phyloP scores from a whole-genome alignment of 2,888 invertebrate genomes.

The Leucophenga montana region DNA sequence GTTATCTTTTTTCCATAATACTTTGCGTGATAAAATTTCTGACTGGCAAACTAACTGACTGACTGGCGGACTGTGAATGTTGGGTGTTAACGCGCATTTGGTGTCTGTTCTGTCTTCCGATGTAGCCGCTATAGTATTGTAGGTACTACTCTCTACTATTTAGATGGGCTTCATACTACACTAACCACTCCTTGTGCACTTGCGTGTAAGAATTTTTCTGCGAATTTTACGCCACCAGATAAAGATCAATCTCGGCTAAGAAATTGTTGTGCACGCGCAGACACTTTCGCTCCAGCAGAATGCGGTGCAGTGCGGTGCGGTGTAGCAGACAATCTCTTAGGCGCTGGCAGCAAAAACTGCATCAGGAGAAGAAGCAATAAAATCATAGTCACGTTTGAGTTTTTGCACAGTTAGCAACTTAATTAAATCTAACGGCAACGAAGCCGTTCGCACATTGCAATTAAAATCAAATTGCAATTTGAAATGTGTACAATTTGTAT shows the following conservation, averaged over 20 bases:
- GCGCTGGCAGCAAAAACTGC: not conserved
- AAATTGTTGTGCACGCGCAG: slow-evolving; percentile 33
- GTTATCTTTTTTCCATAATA: slow-evolving; percentile 52
- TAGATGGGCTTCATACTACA: no score
- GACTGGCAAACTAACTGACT: slow-evolving; percentile 25
- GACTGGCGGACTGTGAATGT: slow-evolving; percentile 6
- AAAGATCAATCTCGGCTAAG: slow-evolving; percentile 26
- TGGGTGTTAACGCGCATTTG: slow-evolving; percentile 53
- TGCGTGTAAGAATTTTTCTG: slow-evolving; percentile 65
- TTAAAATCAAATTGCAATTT: slow-evolving; percentile 14
- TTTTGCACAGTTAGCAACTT: slow-evolving; percentile 65
- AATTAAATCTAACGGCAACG: slow-evolving; percentile 62
- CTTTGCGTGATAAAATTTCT: slow-evolving; percentile 61
- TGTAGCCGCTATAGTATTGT: slow-evolving; percentile 42
- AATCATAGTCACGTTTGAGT: slow-evolving; percentile 57
- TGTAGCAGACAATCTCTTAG: not conserved
- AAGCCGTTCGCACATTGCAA: slow-evolving; percentile 34
- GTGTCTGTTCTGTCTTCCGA: slow-evolving; percentile 51
- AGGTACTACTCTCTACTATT: no score
- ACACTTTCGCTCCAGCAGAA: slow-evolving; percentile 54
- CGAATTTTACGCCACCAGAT: slow-evolving; percentile 46
- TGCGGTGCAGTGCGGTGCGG: not conserved
- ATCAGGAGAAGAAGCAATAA: not conserved
- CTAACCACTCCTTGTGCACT: slow-evolving; percentile 26
- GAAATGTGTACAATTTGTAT: not conserved